Conservation (phyloP, 1,140 invertebrate genomes). For the Pachypsylla venusta region DNA sequence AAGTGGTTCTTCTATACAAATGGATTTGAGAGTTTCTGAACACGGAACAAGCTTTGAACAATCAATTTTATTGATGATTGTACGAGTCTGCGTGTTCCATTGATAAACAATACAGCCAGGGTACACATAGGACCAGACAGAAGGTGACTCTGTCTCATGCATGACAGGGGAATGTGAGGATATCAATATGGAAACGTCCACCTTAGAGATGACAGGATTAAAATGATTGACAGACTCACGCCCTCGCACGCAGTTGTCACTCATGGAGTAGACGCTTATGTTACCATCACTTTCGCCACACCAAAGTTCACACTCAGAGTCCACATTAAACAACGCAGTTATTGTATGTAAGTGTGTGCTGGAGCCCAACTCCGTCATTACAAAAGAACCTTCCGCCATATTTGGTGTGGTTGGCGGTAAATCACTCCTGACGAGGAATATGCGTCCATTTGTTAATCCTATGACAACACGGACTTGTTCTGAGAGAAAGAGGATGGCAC, state of each 20-base stretch:
- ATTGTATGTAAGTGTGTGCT: constrained; percentile 43
- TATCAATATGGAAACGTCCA: constrained; percentile 46
- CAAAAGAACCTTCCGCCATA: constrained; percentile 51
- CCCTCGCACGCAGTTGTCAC: constrained; percentile 40
- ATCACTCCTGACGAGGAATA: constrained; percentile 51
- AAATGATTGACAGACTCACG: constrained; percentile 45
- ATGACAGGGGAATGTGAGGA: constrained; percentile 30
- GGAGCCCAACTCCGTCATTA: constrained; percentile 57
- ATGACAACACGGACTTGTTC: constrained; percentile 52
- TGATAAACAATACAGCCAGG: constrained; percentile 68
- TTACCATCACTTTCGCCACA: constrained; percentile 56
- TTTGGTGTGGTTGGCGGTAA: constrained; percentile 41
- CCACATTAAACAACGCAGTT: constrained; percentile 34
- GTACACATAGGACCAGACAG: constrained; percentile 63
- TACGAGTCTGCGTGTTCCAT: constrained; percentile 51
- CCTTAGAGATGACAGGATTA: constrained; percentile 37
- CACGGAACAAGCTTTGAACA: constrained; percentile 83
- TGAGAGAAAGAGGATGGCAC: constrained; percentile 46
- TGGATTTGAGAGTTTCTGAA: constrained; percentile 79
- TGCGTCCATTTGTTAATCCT: constrained; percentile 51
- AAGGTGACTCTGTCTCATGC: constrained; percentile 31
- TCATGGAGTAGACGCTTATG: constrained; percentile 49
- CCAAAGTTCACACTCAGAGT: constrained; percentile 45
- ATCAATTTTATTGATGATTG: constrained; percentile 64
- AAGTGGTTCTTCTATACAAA: constrained; percentile 75